phyloP scores from a whole-genome alignment of 2,888 invertebrate species.

The Blera fallax region DNA sequence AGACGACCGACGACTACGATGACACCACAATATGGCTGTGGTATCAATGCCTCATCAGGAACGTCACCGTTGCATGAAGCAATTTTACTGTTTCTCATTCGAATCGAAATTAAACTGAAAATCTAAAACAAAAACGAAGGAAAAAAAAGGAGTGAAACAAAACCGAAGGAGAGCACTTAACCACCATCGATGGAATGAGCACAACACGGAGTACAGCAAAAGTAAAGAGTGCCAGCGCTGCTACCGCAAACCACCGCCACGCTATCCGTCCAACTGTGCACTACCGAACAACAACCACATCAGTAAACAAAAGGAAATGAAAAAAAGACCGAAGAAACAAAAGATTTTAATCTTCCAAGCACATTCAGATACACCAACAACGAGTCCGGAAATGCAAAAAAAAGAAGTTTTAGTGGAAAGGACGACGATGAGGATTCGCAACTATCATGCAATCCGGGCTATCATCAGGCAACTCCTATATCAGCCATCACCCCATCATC shows the following conservation, averaged over 20 bases:
- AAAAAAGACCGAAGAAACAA: conserved; percentile 37
- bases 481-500: neutral
- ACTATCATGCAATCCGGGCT: conserved; percentile 13
- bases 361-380: conserved; percentile 13
- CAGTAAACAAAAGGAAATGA: conserved; percentile 38
- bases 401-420: neutral
- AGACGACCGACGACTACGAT: neutral
- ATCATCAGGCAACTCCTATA: neutral
- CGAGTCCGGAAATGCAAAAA: conserved; percentile 6
- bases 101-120: conserved; percentile 40
- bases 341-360: conserved; percentile 60
- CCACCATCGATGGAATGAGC: conserved; percentile 47
- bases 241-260: neutral
- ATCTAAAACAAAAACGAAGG: conserved; percentile 46
- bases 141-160: conserved; percentile 37
- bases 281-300: conserved; percentile 49
- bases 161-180: conserved; percentile 56
- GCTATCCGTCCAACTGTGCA: conserved; percentile 24
- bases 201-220: conserved; percentile 36
- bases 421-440: conserved; percentile 2
- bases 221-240: conserved; percentile 7
- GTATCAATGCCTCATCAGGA: conserved; percentile 47
- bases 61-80: conserved; percentile 25
- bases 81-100: conserved; percentile 30
- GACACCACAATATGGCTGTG: conserved; percentile 5